phyloP scores from a whole-genome alignment of 2,797 vertebrate species.

The Onychomys arenicola region DNA sequence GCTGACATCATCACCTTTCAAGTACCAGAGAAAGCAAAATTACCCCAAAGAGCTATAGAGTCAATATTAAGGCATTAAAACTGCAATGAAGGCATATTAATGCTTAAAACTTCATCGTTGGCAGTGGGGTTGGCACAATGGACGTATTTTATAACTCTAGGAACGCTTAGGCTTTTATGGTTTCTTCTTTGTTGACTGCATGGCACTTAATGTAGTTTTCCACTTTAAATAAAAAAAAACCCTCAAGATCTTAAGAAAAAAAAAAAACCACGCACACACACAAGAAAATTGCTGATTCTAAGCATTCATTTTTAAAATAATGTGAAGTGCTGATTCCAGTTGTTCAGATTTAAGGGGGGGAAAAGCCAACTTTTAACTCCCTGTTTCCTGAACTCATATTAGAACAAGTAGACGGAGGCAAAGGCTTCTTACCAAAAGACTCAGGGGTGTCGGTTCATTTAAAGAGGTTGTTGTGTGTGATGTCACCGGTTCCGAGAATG shows the following conservation, averaged over 20 bases:
- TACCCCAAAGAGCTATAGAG: conserved; percentile 93
- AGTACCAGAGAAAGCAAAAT: conserved; percentile 92
- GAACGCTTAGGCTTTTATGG: conserved; percentile 92
- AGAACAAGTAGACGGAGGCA: conserved; percentile 47
- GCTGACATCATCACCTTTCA: conserved; percentile 94
- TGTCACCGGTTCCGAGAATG: conserved; percentile 11
- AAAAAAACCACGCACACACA: not conserved
- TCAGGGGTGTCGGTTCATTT: not conserved
- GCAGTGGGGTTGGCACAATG: conserved; percentile 91
- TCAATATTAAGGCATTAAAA: conserved; percentile 94
- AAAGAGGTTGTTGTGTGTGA: conserved; percentile 65
- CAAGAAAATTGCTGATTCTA: conserved; percentile 90
- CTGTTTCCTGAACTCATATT: conserved; percentile 84
- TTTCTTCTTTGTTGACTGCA: conserved; percentile 90
- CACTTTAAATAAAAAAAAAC: conserved; percentile 90
- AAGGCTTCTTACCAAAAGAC: not conserved
- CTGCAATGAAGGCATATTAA: conserved; percentile 94
- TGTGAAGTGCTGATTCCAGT: conserved; percentile 92
- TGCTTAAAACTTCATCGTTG: conserved; percentile 93
- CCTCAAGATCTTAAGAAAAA: conserved; percentile 86
- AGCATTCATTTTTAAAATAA: conserved; percentile 91
- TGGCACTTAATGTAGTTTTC: conserved; percentile 92
- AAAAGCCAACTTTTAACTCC: conserved; percentile 89
- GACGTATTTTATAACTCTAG: conserved; percentile 93
- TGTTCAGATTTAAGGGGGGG: conserved; percentile 84